Conservation (phyloP, 2,888 invertebrate genomes). For the Maniola hyperantus region DNA sequence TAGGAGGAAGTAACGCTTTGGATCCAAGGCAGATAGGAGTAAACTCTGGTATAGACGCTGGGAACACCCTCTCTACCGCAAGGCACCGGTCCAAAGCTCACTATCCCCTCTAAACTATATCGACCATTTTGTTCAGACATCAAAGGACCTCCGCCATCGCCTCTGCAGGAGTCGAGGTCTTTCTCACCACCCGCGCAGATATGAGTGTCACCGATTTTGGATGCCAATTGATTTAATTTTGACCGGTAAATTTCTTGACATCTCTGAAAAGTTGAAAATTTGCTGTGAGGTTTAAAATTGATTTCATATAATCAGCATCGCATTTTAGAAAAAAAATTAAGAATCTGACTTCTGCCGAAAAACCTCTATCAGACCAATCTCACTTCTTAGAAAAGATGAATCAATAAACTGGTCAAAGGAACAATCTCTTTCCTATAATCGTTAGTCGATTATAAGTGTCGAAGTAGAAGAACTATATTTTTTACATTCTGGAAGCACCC, state of each 20-base stretch:
- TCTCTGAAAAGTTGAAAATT: slow-evolving; percentile 32
- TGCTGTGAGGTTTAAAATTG: background rate
- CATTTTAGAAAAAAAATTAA: background rate
- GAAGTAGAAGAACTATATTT: too few relatives aligned
- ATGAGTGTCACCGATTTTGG: slow-evolving; percentile 41
- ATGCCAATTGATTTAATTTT: slow-evolving; percentile 15
- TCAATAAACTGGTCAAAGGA: too few relatives aligned
- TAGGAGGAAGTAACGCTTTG: slow-evolving; percentile 30
- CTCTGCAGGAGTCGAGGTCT: slow-evolving; percentile 85
- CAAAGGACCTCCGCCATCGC: slow-evolving; percentile 88
- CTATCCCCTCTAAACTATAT: slow-evolving; percentile 42
- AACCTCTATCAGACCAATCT: too few relatives aligned
- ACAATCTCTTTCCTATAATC: too few relatives aligned
- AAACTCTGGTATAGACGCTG: slow-evolving; percentile 45
- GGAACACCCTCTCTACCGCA: slow-evolving; percentile 44
- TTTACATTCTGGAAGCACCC: too few relatives aligned
- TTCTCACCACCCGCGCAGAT: slow-evolving; percentile 67
- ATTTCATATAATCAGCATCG: background rate
- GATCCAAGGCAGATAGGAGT: slow-evolving; percentile 43
- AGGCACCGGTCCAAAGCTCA: slow-evolving; percentile 41
- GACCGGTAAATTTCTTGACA: slow-evolving; percentile 38
- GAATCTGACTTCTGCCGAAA: background rate
- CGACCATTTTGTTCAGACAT: slow-evolving; percentile 49
- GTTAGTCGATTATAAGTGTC: too few relatives aligned
- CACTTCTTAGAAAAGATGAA: too few relatives aligned